These are phyloP conservation scores for Nesidiocoris tenuis DNA, from an alignment of 2,888 invertebrate genomes.

Conservation along the genomic window DNA sequence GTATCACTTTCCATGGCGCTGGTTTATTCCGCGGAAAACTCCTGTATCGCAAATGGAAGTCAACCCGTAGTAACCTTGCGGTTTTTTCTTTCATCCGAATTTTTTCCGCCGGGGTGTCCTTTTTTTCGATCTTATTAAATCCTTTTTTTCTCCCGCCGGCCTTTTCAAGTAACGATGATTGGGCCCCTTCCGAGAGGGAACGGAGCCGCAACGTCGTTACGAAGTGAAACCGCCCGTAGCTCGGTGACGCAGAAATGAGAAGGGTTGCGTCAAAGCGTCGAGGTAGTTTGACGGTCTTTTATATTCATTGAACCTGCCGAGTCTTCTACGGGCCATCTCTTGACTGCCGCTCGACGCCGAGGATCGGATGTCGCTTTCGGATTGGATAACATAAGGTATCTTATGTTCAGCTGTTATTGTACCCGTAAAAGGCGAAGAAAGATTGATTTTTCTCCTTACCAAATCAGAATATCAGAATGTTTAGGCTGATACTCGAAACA, in stretches of 20 bases:
- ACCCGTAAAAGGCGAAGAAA: too few species aligned
- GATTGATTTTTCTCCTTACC: too few species aligned
- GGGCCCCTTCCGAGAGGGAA: neutral
- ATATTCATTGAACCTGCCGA: neutral
- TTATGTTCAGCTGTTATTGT: too few species aligned
- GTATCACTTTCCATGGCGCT: too few species aligned
- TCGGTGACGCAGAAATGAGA: neutral
- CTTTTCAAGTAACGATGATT: neutral
- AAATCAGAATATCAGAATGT: too few species aligned
- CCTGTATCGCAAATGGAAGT: too few species aligned
- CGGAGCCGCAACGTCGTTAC: neutral
- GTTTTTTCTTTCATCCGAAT: neutral
- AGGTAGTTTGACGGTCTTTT: neutral
- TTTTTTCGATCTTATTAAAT: neutral
- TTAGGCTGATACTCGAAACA: too few species aligned
- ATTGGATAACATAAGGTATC: too few species aligned
- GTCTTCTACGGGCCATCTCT: too few species aligned
- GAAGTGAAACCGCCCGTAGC: neutral
- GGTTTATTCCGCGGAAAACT: too few species aligned
- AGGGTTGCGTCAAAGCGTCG: neutral
- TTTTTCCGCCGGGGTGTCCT: neutral
- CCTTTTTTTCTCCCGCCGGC: neutral
- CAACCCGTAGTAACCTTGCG: neutral
- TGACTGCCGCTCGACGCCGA: too few species aligned
- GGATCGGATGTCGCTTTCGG: too few species aligned